Percentiles rank a stretch among this genome's conserved stretches.
Evolutionary conservation across 2,113 vertebrate species (phyloP).

Genomic region (Cebidichthys violaceus): DNA sequence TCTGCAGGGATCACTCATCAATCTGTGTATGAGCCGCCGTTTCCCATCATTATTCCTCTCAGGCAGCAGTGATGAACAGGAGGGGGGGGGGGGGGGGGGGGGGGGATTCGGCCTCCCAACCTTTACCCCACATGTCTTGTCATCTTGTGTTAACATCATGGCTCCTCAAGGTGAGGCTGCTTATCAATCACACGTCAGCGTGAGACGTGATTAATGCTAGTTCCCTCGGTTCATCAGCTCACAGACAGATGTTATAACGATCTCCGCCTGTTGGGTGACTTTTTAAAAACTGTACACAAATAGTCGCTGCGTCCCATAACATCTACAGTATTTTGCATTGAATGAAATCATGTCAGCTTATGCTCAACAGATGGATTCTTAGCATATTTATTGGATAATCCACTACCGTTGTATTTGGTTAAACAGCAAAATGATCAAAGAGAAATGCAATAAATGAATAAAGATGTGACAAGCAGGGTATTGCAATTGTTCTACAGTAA

Average conservation of each 20-base stretch:
- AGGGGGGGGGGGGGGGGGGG: slow-evolving; percentile 16
- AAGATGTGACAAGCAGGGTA: background rate
- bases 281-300: background rate
- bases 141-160: slow-evolving; percentile 30
- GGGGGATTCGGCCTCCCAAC: slow-evolving; percentile 28
- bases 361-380: slow-evolving; percentile 1
- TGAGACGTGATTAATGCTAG: slow-evolving; percentile 11
- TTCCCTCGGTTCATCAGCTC: background rate
- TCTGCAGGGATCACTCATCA: slow-evolving; percentile 66
- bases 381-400: slow-evolving; percentile 2
- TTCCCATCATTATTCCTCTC: slow-evolving; percentile 53
- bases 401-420: background rate
- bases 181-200: slow-evolving; percentile 37
- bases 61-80: slow-evolving; percentile 25
- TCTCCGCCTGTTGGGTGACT: background rate
- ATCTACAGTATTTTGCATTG: background rate
- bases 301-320: background rate
- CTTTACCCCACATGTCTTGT: slow-evolving; percentile 23
- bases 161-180: slow-evolving; percentile 19
- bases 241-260: slow-evolving; percentile 20
- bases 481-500: background rate
- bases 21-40: slow-evolving; percentile 47
- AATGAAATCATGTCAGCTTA: background rate
- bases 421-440: background rate
- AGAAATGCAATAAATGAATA: background rate